Percentiles rank a stretch among this genome's conserved stretches.
Evolutionary conservation across 2,888 invertebrate species (phyloP).

Genomic region (Nasonia oneida): DNA sequence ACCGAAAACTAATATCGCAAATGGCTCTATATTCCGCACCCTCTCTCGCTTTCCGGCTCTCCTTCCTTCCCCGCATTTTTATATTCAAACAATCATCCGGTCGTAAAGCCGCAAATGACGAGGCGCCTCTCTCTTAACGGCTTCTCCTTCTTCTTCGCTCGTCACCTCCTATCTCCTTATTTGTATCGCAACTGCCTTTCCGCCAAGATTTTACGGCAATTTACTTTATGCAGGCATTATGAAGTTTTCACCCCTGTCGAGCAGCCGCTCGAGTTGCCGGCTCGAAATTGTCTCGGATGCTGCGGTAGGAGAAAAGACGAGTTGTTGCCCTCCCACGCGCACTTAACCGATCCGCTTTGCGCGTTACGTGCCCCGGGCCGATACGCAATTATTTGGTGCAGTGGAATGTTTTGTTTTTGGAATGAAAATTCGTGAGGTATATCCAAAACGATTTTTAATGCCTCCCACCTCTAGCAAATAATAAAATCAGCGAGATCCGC

Average conservation of each 20-base stretch:
- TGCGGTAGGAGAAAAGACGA: neutral
- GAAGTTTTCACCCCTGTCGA: conserved; percentile 67
- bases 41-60: neutral
- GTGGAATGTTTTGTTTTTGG: neutral
- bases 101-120: conserved; percentile 60
- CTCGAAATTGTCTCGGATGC: conserved; percentile 22
- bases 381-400: conserved; percentile 17
- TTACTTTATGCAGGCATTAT: conserved; percentile 73
- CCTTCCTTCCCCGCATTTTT: conserved; percentile 33
- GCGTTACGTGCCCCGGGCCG: neutral
- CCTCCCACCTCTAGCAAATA: neutral
- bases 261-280: conserved; percentile 1
- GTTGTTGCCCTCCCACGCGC: conserved; percentile 25
- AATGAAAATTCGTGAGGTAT: neutral
- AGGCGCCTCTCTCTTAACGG: conserved; percentile 52
- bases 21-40: conserved; percentile 38
- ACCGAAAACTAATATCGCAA: conserved; percentile 57
- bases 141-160: conserved; percentile 61
- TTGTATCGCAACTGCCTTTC: conserved; percentile 68
- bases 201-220: conserved; percentile 74
- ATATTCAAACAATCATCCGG: conserved; percentile 60
- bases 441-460: too few relatives aligned
- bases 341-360: conserved; percentile 26
- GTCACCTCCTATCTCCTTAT: conserved; percentile 64
- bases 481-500: neutral